Evolutionary conservation across 2,797 vertebrate species (phyloP).

Genomic region (Vireo griseus): DNA sequence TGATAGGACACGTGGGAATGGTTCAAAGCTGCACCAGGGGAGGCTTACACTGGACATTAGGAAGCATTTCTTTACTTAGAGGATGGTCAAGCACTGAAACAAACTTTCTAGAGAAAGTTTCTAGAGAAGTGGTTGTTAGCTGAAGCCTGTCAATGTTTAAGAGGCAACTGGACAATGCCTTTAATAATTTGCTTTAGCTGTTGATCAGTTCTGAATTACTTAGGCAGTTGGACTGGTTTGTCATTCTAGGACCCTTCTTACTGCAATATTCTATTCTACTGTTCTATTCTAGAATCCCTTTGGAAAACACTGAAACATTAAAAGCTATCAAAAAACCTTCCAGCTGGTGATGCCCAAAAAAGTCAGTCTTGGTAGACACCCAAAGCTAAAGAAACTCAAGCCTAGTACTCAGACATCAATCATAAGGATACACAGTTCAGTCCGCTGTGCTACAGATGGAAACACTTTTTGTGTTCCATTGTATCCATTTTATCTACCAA

Average conservation of each 20-base stretch:
- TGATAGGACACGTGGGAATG: accelerated
- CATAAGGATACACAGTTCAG: background rate
- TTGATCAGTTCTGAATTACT: background rate
- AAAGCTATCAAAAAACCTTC: background rate
- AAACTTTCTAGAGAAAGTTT: background rate
- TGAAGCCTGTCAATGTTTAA: background rate
- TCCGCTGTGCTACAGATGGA: background rate
- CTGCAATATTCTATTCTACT: background rate
- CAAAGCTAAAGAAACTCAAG: background rate
- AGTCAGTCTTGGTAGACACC: background rate
- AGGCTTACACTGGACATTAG: background rate
- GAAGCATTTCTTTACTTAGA: background rate
- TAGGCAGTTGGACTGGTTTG: background rate
- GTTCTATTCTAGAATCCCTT: background rate
- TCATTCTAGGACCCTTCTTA: background rate
- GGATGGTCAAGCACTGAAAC: background rate
- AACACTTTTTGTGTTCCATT: background rate
- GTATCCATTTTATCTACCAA: conserved; percentile 7
- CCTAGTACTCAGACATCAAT: background rate
- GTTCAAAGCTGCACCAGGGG: background rate
- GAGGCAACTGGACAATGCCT: background rate
- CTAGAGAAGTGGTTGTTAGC: background rate
- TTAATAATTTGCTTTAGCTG: background rate
- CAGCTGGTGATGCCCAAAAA: background rate
- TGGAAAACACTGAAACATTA: background rate